phyloP scores from a whole-genome alignment of 2,888 invertebrate genomes.

The Eumerus sabulonum region DNA sequence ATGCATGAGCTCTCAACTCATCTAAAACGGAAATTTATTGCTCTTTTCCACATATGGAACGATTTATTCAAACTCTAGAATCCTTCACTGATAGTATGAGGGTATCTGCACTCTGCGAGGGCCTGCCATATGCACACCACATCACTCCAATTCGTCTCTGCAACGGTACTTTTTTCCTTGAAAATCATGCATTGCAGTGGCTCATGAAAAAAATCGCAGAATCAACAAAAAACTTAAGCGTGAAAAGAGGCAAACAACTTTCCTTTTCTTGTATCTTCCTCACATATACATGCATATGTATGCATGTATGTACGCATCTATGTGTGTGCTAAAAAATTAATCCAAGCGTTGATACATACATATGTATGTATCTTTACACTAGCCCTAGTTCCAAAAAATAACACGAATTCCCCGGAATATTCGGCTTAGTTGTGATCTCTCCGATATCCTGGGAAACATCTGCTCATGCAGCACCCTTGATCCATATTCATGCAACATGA shows the following conservation, averaged over 20 bases:
- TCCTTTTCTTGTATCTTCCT: constrained; percentile 8
- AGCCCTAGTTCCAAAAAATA: constrained; percentile 23
- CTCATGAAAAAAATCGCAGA: constrained; percentile 36
- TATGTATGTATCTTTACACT: constrained; percentile 46
- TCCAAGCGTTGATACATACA: constrained; percentile 45
- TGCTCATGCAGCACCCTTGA: constrained; percentile 7
- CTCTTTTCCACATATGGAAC: constrained; percentile 66
- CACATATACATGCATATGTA: constrained; percentile 17
- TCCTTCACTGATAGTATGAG: constrained; percentile 62
- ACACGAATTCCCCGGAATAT: too few relatives aligned
- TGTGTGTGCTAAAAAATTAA: too few relatives aligned
- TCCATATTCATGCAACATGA: constrained; percentile 25
- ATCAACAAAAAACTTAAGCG: constrained; percentile 46
- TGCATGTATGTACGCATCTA: too few relatives aligned
- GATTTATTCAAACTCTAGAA: constrained; percentile 67
- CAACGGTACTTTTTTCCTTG: constrained; percentile 34
- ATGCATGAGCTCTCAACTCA: constrained; percentile 55
- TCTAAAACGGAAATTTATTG: constrained; percentile 66
- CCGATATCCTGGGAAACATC: constrained; percentile 13
- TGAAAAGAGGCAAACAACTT: constrained; percentile 4
- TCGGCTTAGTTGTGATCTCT: constrained; percentile 50
- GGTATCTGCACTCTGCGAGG: constrained; percentile 57
- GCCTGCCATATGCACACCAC: constrained; percentile 36
- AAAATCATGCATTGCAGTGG: constrained; percentile 29
- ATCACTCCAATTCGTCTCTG: constrained; percentile 11